A percentile compares a stretch with the other conserved stretches of the same genome.
phyloP scores from a whole-genome alignment of 2,113 vertebrate genomes.

The Indicator maculatus region DNA sequence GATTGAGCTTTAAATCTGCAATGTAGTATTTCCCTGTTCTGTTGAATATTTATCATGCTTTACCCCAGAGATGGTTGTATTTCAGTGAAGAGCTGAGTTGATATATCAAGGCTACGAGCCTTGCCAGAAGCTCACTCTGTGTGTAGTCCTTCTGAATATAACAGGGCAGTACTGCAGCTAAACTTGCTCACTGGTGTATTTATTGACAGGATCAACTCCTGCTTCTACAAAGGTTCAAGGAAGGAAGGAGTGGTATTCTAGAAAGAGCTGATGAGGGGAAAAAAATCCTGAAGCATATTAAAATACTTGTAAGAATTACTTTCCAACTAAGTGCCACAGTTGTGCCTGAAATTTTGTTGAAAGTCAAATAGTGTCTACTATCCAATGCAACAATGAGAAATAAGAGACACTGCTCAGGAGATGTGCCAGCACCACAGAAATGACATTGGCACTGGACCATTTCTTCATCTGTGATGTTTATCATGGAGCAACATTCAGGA shows the following conservation, averaged over 20 bases:
- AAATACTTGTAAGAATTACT: background rate
- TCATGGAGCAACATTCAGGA: slow-evolving; percentile 27
- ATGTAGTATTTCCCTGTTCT: slow-evolving; percentile 26
- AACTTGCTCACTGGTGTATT: background rate
- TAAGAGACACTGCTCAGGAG: slow-evolving; percentile 45
- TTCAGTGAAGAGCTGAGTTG: slow-evolving; percentile 43
- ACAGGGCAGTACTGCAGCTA: background rate
- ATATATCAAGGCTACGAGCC: slow-evolving; percentile 29
- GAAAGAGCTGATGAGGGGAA: background rate
- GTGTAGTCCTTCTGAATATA: background rate
- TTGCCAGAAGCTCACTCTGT: background rate
- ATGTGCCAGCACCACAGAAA: slow-evolving; percentile 27
- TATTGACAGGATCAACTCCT: background rate
- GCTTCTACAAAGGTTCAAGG: background rate
- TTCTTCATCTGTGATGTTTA: slow-evolving; percentile 67
- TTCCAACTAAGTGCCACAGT: background rate
- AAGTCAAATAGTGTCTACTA: slow-evolving; percentile 23
- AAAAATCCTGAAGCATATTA: background rate
- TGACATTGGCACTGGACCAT: slow-evolving; percentile 45
- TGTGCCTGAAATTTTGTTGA: background rate
- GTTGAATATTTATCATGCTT: slow-evolving; percentile 55
- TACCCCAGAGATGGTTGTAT: slow-evolving; percentile 36
- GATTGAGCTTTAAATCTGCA: slow-evolving; percentile 58
- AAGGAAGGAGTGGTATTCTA: background rate
- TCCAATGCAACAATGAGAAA: background rate